These are phyloP conservation scores for Odontomyia ornata DNA, from an alignment of 2,888 invertebrate genomes.

Conservation along the genomic window DNA sequence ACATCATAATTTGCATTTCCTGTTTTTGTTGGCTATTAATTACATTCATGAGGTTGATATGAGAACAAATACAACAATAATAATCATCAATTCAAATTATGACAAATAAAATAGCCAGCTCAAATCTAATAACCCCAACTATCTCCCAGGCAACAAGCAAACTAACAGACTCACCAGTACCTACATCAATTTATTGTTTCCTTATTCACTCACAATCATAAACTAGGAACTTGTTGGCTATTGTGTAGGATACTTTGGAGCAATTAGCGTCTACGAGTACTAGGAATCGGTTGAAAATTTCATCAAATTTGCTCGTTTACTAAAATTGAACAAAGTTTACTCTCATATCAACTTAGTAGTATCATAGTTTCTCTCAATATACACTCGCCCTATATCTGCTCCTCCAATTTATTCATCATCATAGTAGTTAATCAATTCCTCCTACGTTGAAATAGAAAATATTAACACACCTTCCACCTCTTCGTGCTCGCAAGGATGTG, in stretches of 20 bases:
- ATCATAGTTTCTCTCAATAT: neutral
- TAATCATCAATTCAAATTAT: too few relatives aligned
- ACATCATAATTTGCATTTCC: too few relatives aligned
- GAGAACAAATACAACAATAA: too few relatives aligned
- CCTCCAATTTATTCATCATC: neutral
- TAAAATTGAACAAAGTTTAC: neutral
- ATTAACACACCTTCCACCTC: neutral
- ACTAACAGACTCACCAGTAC: too few relatives aligned
- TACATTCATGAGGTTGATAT: too few relatives aligned
- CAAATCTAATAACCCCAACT: too few relatives aligned
- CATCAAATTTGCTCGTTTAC: conserved; percentile 26
- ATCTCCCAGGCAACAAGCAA: too few relatives aligned
- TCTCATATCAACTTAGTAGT: neutral
- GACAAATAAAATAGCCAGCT: too few relatives aligned
- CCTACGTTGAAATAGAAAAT: neutral
- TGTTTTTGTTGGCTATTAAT: too few relatives aligned
- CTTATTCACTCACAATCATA: too few relatives aligned
- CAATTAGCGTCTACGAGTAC: neutral
- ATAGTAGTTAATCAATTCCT: neutral
- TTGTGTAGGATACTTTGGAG: neutral
- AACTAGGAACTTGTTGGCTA: too few relatives aligned
- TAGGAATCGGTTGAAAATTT: neutral
- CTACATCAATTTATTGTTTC: too few relatives aligned
- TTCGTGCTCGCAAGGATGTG: neutral
- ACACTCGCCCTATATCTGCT: neutral